Evolutionary conservation across 92 coral and sea anemone genomes (phyloP).

Genomic region (Phymanthus crucifer): DNA sequence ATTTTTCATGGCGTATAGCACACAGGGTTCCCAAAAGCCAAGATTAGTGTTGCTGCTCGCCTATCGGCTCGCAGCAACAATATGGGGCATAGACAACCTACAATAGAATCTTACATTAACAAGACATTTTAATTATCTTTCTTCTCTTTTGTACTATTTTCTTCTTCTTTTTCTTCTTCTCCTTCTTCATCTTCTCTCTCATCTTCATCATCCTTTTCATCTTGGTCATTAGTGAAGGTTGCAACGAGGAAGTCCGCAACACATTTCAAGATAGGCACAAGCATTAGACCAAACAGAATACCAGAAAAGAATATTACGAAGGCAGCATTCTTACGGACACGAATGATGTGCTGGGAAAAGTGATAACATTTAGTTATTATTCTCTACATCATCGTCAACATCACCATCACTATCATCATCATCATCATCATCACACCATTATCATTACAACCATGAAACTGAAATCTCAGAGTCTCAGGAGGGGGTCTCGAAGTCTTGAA

Average conservation of each 20-base stretch:
- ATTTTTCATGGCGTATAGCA: too few relatives aligned
- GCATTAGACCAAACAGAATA: conserved; percentile 70
- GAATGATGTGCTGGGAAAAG: conserved; percentile 66
- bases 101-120: neutral
- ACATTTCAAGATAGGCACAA: conserved; percentile 65
- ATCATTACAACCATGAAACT: neutral
- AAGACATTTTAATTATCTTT: neutral
- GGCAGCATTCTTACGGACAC: conserved; percentile 80
- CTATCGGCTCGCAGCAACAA: too few relatives aligned
- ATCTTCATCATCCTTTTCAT: neutral
- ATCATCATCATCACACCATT: neutral
- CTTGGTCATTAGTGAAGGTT: conserved; percentile 51
- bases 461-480: too few relatives aligned
- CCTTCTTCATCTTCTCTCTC: neutral
- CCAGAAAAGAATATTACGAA: conserved; percentile 74
- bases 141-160: neutral
- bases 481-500: too few relatives aligned
- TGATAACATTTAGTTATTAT: neutral
- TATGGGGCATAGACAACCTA: neutral
- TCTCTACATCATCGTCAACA: neutral
- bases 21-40: too few relatives aligned
- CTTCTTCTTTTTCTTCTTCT: neutral
- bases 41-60: too few relatives aligned
- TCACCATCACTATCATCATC: neutral
- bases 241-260: conserved; percentile 55